Base-by-base conservation (phyloP, 2,797 vertebrate species). In the Siniperca obscura region DNA sequence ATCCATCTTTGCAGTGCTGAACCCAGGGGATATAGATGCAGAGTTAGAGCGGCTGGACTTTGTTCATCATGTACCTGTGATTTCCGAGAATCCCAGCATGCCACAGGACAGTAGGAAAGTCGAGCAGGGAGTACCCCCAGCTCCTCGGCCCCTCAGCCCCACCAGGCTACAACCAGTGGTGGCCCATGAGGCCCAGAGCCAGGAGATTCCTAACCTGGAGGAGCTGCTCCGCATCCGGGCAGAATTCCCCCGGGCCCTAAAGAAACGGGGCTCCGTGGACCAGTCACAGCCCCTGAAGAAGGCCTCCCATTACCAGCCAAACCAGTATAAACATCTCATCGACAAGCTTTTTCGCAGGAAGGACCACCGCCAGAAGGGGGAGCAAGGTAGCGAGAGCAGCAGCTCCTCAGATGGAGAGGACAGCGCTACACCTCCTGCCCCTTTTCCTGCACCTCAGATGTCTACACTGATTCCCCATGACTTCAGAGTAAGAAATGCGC, bases 191-290 rank as follows among this genome's bases (percentile, higher is more conserved):
- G 91, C 95, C 30, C 95, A 96, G 80, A 91, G 84, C 22, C 92
- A 94, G 10, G 95, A 94, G 64, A 88, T 91, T 7, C 96, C 96
- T 0, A 87, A 97, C 75, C 55, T 90, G 46, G 94, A 95, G 81
- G 94, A 95, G 85, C 77, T 98, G 64, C 94, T 97, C 0, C 94
- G 95, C 1, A 93, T 98, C 13, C 93, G 97, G 44, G 94, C 97
- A 0, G 97, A 98, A 84, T 97, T 99, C 74, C 98, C 98, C 0
- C 92, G 97, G 1, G 96, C 98, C 1, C 95, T 99, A 64, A 97
- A 97, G 71, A 97, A 94, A 66, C 94, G 97, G 0, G 96, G 97
- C 7, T 98, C 97, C 2, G 91, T 95, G 78, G 96, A 98, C 40
- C 92, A 94, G n/a, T 93, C 93, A 1, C 65, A 5, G 48, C 93